Evolutionary conservation across 2,113 vertebrate genomes (phyloP).

Genomic region (Labeo catla): DNA sequence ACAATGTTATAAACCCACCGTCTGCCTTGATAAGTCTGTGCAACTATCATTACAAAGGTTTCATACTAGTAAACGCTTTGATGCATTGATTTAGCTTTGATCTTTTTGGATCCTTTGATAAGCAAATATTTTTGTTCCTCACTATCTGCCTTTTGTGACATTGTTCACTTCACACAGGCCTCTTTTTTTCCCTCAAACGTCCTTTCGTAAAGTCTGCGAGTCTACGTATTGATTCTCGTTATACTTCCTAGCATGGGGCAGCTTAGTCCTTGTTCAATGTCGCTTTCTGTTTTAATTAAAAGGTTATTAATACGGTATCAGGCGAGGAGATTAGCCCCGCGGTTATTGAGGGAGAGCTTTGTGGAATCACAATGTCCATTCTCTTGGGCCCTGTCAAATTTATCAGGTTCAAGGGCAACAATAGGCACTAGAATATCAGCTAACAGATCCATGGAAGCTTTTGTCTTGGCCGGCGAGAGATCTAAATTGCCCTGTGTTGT

Average conservation of each 20-base stretch:
- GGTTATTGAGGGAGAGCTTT: constrained; percentile 57
- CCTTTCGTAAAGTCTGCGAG: constrained; percentile 34
- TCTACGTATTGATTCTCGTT: constrained; percentile 55
- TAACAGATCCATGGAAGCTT: constrained; percentile 52
- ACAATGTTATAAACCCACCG: background rate
- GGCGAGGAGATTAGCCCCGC: constrained; percentile 58
- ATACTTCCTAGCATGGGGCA: constrained; percentile 44
- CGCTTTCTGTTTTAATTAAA: constrained; percentile 65
- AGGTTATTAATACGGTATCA: constrained; percentile 63
- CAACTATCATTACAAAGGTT: background rate
- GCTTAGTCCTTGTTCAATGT: constrained; percentile 59
- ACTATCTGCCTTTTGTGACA: constrained; percentile 36
- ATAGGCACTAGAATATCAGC: constrained; percentile 57
- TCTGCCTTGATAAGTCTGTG: background rate
- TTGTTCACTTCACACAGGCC: constrained; percentile 41
- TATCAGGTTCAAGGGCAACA: constrained; percentile 54
- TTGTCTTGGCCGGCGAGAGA: constrained; percentile 46
- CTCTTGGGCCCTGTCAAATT: constrained; percentile 55
- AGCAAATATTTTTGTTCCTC: constrained; percentile 49
- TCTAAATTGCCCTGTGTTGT: constrained; percentile 53
- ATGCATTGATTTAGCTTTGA: constrained; percentile 40
- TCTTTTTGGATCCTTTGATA: constrained; percentile 38
- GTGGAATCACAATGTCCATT: constrained; percentile 55
- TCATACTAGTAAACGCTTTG: background rate
- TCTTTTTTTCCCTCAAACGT: background rate